These are phyloP conservation scores for Grantiella picta DNA, from an alignment of 2,113 vertebrate species.

Conservation along the genomic window DNA sequence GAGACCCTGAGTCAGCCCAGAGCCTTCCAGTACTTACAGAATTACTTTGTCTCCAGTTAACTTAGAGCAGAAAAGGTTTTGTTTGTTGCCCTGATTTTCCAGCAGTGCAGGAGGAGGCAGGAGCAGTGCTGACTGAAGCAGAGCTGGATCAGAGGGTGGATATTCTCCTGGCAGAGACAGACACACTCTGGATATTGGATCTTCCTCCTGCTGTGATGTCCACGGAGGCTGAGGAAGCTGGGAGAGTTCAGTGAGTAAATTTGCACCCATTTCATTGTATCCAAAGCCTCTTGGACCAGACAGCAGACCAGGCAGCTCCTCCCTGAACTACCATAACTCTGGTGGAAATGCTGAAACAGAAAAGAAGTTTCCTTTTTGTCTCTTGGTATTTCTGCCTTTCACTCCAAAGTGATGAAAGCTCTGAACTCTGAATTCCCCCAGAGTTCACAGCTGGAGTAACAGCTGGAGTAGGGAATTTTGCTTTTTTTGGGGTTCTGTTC, in stretches of 20 bases:
- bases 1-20: background rate
- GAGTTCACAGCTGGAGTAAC: background rate
- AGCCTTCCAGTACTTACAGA: background rate
- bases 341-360: background rate
- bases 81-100: background rate
- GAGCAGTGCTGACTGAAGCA: conserved; percentile 68
- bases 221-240: conserved; percentile 75
- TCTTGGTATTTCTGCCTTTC: background rate
- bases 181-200: conserved; percentile 78
- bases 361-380: background rate
- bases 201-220: conserved; percentile 73
- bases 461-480: background rate
- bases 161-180: conserved; percentile 76
- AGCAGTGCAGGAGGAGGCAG: conserved; percentile 67
- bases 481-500: background rate
- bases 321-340: background rate
- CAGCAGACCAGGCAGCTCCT: background rate
- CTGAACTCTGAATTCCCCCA: background rate
- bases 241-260: conserved; percentile 69
- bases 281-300: background rate
- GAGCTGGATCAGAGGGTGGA: conserved; percentile 73
- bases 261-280: background rate
- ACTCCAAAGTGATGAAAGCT: background rate
- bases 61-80: background rate
- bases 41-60: background rate